phyloP scores from a whole-genome alignment of 2,113 vertebrate species.

The Chaetodon auriga region DNA sequence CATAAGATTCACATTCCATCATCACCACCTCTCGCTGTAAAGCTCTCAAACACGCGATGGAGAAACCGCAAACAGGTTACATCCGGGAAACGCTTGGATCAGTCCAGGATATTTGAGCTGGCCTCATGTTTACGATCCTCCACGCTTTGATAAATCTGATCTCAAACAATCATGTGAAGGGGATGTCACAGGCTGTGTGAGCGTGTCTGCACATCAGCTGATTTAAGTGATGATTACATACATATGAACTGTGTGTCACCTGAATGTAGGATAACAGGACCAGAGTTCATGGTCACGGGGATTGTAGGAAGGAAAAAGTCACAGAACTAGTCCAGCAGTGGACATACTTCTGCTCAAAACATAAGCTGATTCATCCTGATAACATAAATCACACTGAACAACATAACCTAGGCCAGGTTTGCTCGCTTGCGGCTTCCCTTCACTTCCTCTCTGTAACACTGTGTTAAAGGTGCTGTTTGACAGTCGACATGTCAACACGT shows the following conservation, averaged over 20 bases:
- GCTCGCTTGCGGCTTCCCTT: neutral
- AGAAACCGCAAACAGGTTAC: neutral
- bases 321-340: neutral
- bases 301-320: neutral
- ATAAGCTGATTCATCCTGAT: neutral
- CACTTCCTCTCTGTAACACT: neutral
- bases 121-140: neutral
- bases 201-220: conserved; percentile 32
- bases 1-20: conserved; percentile 72
- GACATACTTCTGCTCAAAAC: neutral
- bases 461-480: neutral
- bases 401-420: neutral
- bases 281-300: conserved; percentile 19
- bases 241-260: neutral
- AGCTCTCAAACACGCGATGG: neutral
- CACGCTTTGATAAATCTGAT: neutral
- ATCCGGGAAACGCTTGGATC: conserved; percentile 3
- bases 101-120: conserved; percentile 14
- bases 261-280: neutral
- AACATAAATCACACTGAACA: neutral
- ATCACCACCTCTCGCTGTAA: conserved; percentile 4
- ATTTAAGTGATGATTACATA: conserved; percentile 7
- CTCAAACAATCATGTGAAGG: conserved; percentile 4
- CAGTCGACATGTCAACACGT: neutral
- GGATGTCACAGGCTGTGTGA: neutral